Percentiles rank a stretch among this genome's conserved stretches.
phyloP scores from a whole-genome alignment of 1,140 invertebrate genomes.

The Notospermus geniculatus region DNA sequence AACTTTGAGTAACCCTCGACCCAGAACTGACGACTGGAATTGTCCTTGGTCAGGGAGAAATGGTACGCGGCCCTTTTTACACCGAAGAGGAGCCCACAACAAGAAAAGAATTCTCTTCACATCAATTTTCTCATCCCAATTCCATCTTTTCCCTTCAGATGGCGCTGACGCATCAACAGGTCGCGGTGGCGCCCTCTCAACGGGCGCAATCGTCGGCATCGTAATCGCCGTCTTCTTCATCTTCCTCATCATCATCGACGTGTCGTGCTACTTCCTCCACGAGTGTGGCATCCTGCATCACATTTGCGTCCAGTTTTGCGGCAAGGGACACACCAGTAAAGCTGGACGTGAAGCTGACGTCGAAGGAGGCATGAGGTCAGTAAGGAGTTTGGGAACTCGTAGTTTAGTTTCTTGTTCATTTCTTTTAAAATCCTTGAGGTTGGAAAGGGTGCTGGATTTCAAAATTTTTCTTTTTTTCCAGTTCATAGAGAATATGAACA shows the following conservation, averaged over 20 bases:
- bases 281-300: conserved; percentile 27
- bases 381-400: not conserved
- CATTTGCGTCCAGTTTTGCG: conserved; percentile 8
- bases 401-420: too few species aligned
- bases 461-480: too few species aligned
- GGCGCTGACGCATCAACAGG: not conserved
- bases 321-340: conserved; percentile 5
- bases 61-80: not conserved
- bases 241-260: conserved; percentile 28
- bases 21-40: not conserved
- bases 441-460: too few species aligned
- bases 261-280: conserved; percentile 32
- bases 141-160: conserved; percentile 6
- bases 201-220: conserved; percentile 26
- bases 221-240: conserved; percentile 29
- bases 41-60: not conserved
- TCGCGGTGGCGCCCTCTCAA: conserved; percentile 1
- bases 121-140: not conserved
- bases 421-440: too few species aligned
- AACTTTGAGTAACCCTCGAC: too few species aligned
- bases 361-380: conserved; percentile 1
- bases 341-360: not conserved
- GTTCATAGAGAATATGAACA: too few species aligned
- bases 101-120: not conserved
- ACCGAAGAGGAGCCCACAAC: not conserved